These are phyloP conservation scores for Agelaius phoeniceus DNA, from an alignment of 2,113 vertebrate genomes.

Conservation along the genomic window DNA sequence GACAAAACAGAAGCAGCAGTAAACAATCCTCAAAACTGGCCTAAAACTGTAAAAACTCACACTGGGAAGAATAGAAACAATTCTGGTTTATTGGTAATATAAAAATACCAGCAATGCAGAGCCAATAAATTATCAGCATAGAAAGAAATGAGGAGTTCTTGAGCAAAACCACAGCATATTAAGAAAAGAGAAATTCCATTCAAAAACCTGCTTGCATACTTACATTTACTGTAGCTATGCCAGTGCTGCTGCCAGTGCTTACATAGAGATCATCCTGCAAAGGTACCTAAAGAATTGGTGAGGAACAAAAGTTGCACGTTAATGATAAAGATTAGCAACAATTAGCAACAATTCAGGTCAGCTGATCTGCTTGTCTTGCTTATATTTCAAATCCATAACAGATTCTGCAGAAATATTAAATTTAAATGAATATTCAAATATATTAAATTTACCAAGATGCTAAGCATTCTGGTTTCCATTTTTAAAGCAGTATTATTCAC, in stretches of 20 bases:
- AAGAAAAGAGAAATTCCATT: background rate
- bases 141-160: background rate
- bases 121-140: background rate
- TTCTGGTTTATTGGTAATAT: background rate
- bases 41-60: background rate
- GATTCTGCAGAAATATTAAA: background rate
- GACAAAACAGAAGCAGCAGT: background rate
- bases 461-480: background rate
- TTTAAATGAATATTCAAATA: background rate
- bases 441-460: background rate
- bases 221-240: conserved; percentile 87
- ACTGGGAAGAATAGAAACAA: background rate
- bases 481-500: background rate
- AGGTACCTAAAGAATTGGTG: conserved; percentile 54
- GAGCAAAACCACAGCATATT: background rate
- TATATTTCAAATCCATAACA: background rate
- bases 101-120: background rate
- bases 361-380: background rate
- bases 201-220: background rate
- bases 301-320: background rate
- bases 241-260: conserved; percentile 79
- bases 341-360: background rate
- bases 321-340: background rate
- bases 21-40: background rate
- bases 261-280: conserved; percentile 76